Base-by-base conservation (phyloP, 1,140 invertebrate species). In the Babylonia areolata region DNA sequence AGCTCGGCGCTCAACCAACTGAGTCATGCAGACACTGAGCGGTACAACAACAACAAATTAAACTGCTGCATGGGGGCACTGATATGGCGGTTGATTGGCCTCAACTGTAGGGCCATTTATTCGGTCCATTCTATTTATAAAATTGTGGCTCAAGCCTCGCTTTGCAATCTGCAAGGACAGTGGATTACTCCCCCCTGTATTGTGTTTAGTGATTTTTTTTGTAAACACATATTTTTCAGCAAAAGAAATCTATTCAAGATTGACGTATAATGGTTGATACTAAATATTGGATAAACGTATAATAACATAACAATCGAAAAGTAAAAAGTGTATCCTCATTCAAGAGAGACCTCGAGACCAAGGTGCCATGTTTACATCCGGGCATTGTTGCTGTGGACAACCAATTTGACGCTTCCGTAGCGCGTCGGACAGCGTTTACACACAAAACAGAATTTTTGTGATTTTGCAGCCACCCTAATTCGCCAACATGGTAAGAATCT, bases 361-460 rank as follows among this genome's bases (percentile, higher is more conserved):
- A n/a, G 31, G 17, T 75, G 73, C 84, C 42, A 73, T 39, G 12
- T 88, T 83, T 78, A 87, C 89, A 90, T 91, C 90, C 90, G 89
- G 90, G 89, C 12, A 87, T 69, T 88, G 90, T 91, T 88, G 87
- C 90, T 85, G 87, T 90, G 90, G 88, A 88, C 87, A 87, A 88
- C 86, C 64, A 84, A 40, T 28, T 81, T 78, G 81, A 85, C 80
- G 79, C 81, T 31, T 31, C 69, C 3, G 75, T 88, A 28, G 28
- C n/a, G 85, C 31, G 54, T 69, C 40, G 46, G 35, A 28, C 11
- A 31, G 81, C 6, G 17, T 23, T n/a, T 23, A 31, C 31, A 64
- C 20, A 81, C n/a, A n/a, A 23, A 31, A 75, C 71, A 28, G 37
- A 23, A 75, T 73, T 81, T 81, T 81, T 69, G 28, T 86, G 37